These are phyloP conservation scores for Brachyistius frenatus DNA, from an alignment of 2,113 vertebrate genomes.

Conservation along the genomic window DNA sequence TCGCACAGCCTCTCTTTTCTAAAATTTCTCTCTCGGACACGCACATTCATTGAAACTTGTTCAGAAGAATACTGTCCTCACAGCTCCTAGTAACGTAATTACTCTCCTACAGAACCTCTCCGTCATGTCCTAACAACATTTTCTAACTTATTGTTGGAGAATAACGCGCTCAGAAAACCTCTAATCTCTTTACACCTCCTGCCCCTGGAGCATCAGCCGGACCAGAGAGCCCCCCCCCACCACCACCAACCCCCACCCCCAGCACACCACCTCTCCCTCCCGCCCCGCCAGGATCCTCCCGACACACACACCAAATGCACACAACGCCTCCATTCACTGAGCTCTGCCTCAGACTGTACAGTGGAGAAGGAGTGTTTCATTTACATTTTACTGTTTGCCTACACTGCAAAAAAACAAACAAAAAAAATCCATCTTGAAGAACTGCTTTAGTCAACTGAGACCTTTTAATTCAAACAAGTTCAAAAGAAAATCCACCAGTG, in stretches of 20 bases:
- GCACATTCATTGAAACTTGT: slow-evolving; percentile 21
- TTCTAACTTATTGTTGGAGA: slow-evolving; percentile 41
- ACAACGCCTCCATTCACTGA: slow-evolving; percentile 77
- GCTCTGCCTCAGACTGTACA: slow-evolving; percentile 49
- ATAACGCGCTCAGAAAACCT: slow-evolving; percentile 26
- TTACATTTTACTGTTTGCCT: slow-evolving; percentile 68
- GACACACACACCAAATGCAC: slow-evolving; percentile 13
- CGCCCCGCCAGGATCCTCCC: slow-evolving; percentile 29
- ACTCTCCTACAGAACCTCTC: slow-evolving; percentile 33
- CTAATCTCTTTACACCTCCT: slow-evolving; percentile 75
- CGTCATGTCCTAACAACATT: slow-evolving; percentile 39
- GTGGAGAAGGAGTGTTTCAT: slow-evolving; percentile 45
- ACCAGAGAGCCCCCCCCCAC: slow-evolving; percentile 63
- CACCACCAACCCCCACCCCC: neutral
- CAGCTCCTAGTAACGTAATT: slow-evolving; percentile 34
- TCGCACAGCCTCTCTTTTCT: slow-evolving; percentile 18
- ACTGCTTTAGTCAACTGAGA: slow-evolving; percentile 16
- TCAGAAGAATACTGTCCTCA: slow-evolving; percentile 34
- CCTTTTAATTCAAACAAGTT: slow-evolving; percentile 39
- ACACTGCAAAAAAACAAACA: slow-evolving; percentile 16
- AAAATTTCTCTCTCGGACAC: slow-evolving; percentile 27
- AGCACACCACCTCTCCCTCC: neutral
- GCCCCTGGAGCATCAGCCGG: slow-evolving; percentile 82
- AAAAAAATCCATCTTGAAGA: slow-evolving; percentile 29
- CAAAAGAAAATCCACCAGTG: slow-evolving; percentile 4